Percentiles rank a stretch among this genome's conserved stretches.
phyloP scores from a whole-genome alignment of 2,797 vertebrate species.

The Prionace glauca region DNA sequence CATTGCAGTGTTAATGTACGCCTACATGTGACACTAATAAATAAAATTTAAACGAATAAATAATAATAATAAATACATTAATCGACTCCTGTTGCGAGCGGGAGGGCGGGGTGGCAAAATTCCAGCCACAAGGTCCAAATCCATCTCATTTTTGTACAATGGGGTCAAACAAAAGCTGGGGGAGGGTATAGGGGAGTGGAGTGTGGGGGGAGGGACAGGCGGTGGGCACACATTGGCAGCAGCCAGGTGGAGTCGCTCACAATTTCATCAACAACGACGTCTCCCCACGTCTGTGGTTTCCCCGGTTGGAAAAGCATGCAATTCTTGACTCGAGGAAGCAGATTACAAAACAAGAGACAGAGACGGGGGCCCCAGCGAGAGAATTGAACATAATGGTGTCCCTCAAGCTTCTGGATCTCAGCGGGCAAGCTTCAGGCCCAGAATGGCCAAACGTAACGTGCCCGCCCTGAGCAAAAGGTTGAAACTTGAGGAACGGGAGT shows the following conservation, averaged over 20 bases:
- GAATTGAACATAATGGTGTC: constrained; percentile 59
- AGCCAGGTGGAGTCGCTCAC: neutral
- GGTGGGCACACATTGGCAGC: neutral
- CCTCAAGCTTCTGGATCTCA: constrained; percentile 46
- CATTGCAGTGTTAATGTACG: too few species aligned
- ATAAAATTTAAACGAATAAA: too few species aligned
- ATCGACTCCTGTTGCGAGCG: too few species aligned
- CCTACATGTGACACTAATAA: too few species aligned
- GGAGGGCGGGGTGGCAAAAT: too few species aligned
- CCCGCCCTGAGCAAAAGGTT: neutral
- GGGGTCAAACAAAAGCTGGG: neutral
- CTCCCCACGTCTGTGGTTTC: neutral
- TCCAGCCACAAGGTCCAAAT: neutral
- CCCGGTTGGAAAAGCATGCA: constrained; percentile 44
- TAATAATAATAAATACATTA: too few species aligned
- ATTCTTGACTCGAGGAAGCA: constrained; percentile 64
- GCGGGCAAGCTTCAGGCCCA: neutral
- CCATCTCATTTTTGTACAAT: neutral
- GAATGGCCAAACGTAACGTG: too few species aligned
- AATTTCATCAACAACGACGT: neutral
- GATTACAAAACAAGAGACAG: constrained; percentile 56
- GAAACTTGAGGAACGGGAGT: constrained; percentile 48
- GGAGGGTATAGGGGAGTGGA: too few species aligned
- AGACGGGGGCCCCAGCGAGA: constrained; percentile 60
- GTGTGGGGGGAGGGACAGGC: too few species aligned